Evolutionary conservation across 2,888 invertebrate genomes (phyloP).

Genomic region (Miltochrista miniata): DNA sequence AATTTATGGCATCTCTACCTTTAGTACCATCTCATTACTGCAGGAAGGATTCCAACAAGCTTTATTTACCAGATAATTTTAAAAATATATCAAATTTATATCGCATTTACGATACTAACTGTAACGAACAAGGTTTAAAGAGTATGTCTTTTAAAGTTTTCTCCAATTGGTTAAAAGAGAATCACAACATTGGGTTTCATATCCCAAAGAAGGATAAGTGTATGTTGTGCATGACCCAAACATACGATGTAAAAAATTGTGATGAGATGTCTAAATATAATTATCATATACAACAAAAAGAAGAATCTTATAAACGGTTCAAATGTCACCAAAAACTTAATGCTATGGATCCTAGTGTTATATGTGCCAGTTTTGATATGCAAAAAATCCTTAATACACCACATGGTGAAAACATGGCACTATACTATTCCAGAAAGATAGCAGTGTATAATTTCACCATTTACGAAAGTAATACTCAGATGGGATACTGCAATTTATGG

Average conservation of each 20-base stretch:
- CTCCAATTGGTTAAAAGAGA: background rate
- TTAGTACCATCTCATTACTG: conserved; percentile 12
- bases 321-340: background rate
- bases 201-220: background rate
- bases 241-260: background rate
- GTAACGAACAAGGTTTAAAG: background rate
- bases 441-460: conserved; percentile 7
- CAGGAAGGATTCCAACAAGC: background rate
- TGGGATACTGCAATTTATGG: conserved; percentile 4
- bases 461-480: conserved; percentile 4
- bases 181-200: background rate
- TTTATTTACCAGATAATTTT: background rate
- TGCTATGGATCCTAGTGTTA: background rate
- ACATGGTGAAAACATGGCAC: conserved; percentile 3
- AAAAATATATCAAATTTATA: background rate
- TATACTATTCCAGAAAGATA: background rate
- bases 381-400: background rate
- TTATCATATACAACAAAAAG: background rate
- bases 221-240: background rate
- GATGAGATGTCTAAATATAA: background rate
- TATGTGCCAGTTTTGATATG: background rate
- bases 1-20: conserved; percentile 10
- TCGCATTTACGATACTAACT: background rate
- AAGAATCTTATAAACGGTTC: background rate
- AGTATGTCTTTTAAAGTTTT: background rate